Evolutionary conservation across 2,113 vertebrate species (phyloP).

Genomic region (Probosciger aterrimus): DNA sequence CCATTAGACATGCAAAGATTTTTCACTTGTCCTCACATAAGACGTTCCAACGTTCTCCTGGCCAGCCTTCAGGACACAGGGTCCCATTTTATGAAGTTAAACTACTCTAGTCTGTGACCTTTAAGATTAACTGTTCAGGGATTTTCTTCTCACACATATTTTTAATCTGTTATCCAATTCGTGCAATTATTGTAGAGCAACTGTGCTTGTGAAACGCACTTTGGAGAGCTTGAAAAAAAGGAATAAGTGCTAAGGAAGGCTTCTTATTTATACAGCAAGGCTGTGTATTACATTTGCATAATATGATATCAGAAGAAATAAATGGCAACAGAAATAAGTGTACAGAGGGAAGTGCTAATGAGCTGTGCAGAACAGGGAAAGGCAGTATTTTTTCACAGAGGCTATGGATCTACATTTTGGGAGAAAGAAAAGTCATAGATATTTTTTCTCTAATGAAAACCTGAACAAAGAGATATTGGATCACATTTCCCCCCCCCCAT

Average conservation of each 20-base stretch:
- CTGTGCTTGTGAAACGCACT: slow-evolving; percentile 24
- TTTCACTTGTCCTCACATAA: slow-evolving; percentile 36
- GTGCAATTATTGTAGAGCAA: slow-evolving; percentile 29
- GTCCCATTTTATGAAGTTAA: slow-evolving; percentile 35
- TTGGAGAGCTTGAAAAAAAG: slow-evolving; percentile 22
- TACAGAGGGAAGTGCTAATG: slow-evolving; percentile 46
- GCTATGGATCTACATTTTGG: not conserved
- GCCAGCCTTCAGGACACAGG: slow-evolving; percentile 21
- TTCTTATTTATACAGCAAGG: slow-evolving; percentile 57
- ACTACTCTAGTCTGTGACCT: slow-evolving; percentile 42
- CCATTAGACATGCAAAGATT: slow-evolving; percentile 55
- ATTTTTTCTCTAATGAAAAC: slow-evolving; percentile 33
- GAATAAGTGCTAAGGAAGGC: slow-evolving; percentile 18
- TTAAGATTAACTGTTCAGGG: slow-evolving; percentile 30
- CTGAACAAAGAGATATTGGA: not conserved
- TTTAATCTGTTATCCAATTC: slow-evolving; percentile 4
- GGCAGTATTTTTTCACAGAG: slow-evolving; percentile 27
- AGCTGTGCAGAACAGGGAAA: slow-evolving; percentile 39
- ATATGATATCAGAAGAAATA: slow-evolving; percentile 60
- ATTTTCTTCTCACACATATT: slow-evolving; percentile 24
- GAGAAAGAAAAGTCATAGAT: not conserved
- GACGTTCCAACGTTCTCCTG: slow-evolving; percentile 38
- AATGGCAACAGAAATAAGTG: slow-evolving; percentile 58
- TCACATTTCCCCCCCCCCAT: not conserved
- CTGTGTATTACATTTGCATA: slow-evolving; percentile 56